phyloP scores from a whole-genome alignment of 2,888 invertebrate genomes.

The Melanargia galathea region DNA sequence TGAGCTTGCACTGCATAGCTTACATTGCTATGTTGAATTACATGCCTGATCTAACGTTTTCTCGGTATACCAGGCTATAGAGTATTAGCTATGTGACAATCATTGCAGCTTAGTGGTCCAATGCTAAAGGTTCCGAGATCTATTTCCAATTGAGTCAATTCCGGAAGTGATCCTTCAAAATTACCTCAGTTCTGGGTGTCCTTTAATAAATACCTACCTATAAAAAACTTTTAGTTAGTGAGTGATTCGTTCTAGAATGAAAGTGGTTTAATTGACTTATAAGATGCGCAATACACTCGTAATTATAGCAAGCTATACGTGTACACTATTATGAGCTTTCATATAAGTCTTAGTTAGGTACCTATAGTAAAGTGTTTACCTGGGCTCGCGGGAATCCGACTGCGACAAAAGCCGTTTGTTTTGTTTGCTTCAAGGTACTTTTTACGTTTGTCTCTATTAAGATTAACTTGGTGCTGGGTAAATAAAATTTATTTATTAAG shows the following conservation, averaged over 20 bases:
- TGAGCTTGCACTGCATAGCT: slow-evolving; percentile 11
- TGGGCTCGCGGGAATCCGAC: not conserved
- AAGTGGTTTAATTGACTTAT: no score
- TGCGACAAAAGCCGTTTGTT: slow-evolving; percentile 6
- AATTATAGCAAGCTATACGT: not conserved
- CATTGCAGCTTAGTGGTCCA: not conserved
- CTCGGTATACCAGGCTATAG: not conserved
- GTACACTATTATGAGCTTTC: not conserved
- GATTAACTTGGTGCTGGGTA: slow-evolving; percentile 10
- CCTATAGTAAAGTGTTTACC: slow-evolving; percentile 4
- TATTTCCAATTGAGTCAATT: not conserved
- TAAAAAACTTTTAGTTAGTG: no score
- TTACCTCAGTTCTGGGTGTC: no score
- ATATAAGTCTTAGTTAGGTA: not conserved
- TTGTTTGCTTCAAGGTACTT: slow-evolving; percentile 14
- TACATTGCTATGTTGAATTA: not conserved
- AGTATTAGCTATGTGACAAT: not conserved
- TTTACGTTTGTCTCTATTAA: slow-evolving; percentile 8
- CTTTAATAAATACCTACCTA: not conserved
- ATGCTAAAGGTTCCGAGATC: not conserved
- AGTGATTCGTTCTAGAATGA: no score
- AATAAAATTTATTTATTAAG: slow-evolving; percentile 11
- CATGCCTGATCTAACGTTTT: not conserved
- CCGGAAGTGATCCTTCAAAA: not conserved
- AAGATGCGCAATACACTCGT: not conserved